These are phyloP conservation scores for Gryllus longicercus DNA, from an alignment of 2,888 invertebrate genomes.

Conservation along the genomic window DNA sequence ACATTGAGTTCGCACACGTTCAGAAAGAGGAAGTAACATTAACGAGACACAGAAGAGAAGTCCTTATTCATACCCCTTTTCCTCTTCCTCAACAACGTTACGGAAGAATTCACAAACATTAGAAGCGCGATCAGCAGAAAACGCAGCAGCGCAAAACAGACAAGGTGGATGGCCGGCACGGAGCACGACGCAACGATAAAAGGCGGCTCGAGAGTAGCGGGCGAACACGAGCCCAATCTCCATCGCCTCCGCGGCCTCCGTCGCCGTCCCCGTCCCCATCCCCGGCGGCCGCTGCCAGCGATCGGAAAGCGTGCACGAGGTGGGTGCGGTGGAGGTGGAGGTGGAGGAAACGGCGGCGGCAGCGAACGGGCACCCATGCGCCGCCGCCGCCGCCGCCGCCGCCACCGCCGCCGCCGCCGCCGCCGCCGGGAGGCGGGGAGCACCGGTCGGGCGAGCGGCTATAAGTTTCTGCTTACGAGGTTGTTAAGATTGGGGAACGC, in stretches of 20 bases:
- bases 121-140: neutral
- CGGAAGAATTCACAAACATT: too few species aligned
- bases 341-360: constrained; percentile 43
- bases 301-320: neutral
- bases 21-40: too few species aligned
- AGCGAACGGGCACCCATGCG: constrained; percentile 39
- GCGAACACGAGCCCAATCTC: constrained; percentile 10
- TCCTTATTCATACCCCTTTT: too few species aligned
- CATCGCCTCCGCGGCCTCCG: neutral
- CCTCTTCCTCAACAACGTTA: too few species aligned
- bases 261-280: too few species aligned
- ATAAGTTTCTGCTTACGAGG: constrained; percentile 31
- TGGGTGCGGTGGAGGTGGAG: neutral
- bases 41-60: too few species aligned
- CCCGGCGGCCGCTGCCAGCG: neutral
- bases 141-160: neutral
- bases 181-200: neutral
- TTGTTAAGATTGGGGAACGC: constrained; percentile 34
- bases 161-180: constrained; percentile 3
- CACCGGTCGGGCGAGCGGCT: constrained; percentile 17
- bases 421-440: constrained; percentile 44
- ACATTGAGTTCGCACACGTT: too few species aligned
- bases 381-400: constrained; percentile 41
- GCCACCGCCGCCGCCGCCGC: constrained; percentile 57
- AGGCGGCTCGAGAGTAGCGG: neutral